Base-by-base conservation (phyloP, 2,797 vertebrate species). In the Columba guinea region DNA sequence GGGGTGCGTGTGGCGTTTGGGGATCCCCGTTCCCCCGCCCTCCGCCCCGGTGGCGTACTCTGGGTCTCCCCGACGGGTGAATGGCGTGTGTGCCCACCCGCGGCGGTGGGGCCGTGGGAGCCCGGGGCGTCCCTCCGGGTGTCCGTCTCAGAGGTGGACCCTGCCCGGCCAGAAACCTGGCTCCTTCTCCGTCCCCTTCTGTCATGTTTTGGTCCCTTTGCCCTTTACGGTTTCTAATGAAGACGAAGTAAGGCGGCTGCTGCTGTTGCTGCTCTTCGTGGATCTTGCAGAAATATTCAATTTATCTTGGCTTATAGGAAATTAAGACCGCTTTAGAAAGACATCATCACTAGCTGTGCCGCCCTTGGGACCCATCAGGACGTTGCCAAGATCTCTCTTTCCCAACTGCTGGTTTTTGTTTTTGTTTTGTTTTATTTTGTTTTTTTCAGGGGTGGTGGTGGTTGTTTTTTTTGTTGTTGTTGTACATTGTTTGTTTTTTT, bases 321-420 rank as follows among this genome's bases (percentile, higher is more conserved):
- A 98, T 97, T 96, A 97, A 95, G 94, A 89, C 82, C 28, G n/a
- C 65, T 94, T 95, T 95, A 89, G 89, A 90, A 94, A 96, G 94
- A 94, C 96, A 97, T 94, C 94, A 85, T 95, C 86, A 22, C 78
- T 74, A 79, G 94, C 75, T 91, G 75, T 44, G 67, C 74, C 2
- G 46, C 93, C 93, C 79, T 89, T 52, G 89, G 88, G 95, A 97
- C 84, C 79, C 15, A 48, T 95, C 89, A 92, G 83, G 87, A 79
- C 84, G 8, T 90, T 93, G 87, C 83, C 70, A 76, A 68, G 82
- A 94, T 88, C 74, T 84, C 51, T 75, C 77, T 84, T 56, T 95
- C 63, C 78, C 84, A 62, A 32, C 44, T 88, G 34, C 58, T 84
- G 84, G 35, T 65, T 68, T 93, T 15, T 52, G 48, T 2, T 51